Evolutionary conservation across 1,140 invertebrate species (phyloP).

Genomic region (Archegozetes longisetosus): DNA sequence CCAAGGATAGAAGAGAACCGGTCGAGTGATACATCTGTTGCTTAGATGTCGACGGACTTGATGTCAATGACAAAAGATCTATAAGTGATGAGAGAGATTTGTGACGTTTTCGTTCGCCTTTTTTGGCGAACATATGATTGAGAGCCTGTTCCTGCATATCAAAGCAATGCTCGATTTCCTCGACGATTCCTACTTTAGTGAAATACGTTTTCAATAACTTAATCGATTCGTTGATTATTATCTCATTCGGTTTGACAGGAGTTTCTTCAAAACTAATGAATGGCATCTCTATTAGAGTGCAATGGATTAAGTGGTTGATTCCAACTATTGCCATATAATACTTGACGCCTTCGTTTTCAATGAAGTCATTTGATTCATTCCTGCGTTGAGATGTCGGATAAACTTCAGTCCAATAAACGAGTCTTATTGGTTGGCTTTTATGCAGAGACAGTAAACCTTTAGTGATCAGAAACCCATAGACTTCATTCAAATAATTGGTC

Average conservation of each 20-base stretch:
- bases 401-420: constrained; percentile 9
- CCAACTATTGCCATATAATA: constrained; percentile 2
- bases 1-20: background rate
- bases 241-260: background rate
- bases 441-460: background rate
- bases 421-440: constrained; percentile 3
- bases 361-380: background rate
- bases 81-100: background rate
- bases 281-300: constrained; percentile 3
- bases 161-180: background rate
- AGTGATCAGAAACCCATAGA: background rate
- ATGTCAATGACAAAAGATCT: background rate
- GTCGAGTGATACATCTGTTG: background rate
- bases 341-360: background rate
- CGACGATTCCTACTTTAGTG: background rate
- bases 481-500: background rate
- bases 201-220: background rate
- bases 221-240: constrained; percentile 5
- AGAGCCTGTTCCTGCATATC: background rate
- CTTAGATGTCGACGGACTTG: background rate
- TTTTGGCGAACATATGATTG: background rate
- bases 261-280: background rate
- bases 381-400: background rate
- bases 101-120: background rate
- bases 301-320: background rate